Percentiles rank a stretch among this genome's conserved stretches.
phyloP scores from a whole-genome alignment of 2,888 invertebrate genomes.

The Coleophora flavipennella region DNA sequence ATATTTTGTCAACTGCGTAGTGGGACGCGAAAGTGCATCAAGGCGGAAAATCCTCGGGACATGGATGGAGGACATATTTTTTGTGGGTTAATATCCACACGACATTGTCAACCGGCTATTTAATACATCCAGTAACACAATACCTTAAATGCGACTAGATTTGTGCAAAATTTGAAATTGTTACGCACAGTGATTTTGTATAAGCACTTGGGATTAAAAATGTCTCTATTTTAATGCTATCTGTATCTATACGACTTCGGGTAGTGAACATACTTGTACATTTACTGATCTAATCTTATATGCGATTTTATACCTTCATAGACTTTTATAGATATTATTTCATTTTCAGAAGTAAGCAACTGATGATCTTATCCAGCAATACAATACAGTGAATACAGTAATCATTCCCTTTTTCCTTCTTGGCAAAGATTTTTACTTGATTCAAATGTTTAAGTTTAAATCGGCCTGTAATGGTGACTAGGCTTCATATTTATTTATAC shows the following conservation, averaged over 20 bases:
- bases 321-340: too few species aligned
- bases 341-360: too few species aligned
- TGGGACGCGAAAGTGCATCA: conserved; percentile 60
- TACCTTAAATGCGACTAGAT: conserved; percentile 70
- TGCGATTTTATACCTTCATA: too few species aligned
- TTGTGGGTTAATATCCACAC: conserved; percentile 71
- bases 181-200: conserved; percentile 59
- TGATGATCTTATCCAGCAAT: too few species aligned
- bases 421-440: too few species aligned
- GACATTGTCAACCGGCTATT: conserved; percentile 71
- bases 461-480: too few species aligned
- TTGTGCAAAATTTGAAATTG: conserved; percentile 71
- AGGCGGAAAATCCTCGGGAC: conserved; percentile 73
- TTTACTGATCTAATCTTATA: too few species aligned
- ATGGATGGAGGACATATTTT: conserved; percentile 68
- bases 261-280: neutral
- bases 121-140: conserved; percentile 70
- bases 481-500: too few species aligned
- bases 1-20: conserved; percentile 73
- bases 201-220: conserved; percentile 61
- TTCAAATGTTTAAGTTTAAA: too few species aligned
- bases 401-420: too few species aligned
- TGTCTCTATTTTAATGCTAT: conserved; percentile 20
- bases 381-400: too few species aligned
- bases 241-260: too few species aligned